Percentiles rank a stretch among this genome's conserved stretches.
Conservation (phyloP, 53 echinoderm and acorn worm genomes). For the Patiria pectinifera region DNA sequence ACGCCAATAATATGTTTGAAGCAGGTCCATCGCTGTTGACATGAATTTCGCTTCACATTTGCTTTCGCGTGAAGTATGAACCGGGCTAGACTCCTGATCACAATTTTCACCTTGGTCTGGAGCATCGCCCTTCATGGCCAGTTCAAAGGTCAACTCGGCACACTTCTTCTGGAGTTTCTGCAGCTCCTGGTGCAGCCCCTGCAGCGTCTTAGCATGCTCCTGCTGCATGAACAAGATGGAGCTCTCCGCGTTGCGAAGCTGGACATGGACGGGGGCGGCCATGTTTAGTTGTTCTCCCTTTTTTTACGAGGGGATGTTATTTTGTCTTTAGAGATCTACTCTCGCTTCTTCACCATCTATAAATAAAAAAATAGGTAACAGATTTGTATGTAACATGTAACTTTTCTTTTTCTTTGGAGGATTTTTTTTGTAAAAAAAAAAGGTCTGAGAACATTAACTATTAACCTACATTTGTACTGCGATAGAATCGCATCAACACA, state of each 20-base stretch:
- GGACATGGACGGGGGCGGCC: conserved; percentile 82
- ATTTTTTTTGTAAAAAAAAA: too few species aligned
- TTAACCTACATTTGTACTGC: too few species aligned
- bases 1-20: too few species aligned
- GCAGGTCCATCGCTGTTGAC: too few species aligned
- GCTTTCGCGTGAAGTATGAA: too few species aligned
- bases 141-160: conserved; percentile 96
- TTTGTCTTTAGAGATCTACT: neutral
- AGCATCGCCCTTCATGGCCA: conserved; percentile 91
- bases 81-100: neutral
- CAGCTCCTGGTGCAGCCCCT: conserved; percentile 92
- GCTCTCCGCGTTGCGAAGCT: conserved; percentile 96
- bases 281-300: conserved; percentile 29
- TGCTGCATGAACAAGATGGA: conserved; percentile 98
- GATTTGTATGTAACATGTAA: too few species aligned
- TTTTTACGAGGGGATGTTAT: neutral
- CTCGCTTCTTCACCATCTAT: neutral
- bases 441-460: too few species aligned
- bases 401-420: too few species aligned
- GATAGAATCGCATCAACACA: too few species aligned
- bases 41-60: too few species aligned
- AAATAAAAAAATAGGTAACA: neutral
- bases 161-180: conserved; percentile 99
- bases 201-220: conserved; percentile 96
- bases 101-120: conserved; percentile 73